phyloP scores from a whole-genome alignment of 2,888 invertebrate species.

The Tetragonula carbonaria region DNA sequence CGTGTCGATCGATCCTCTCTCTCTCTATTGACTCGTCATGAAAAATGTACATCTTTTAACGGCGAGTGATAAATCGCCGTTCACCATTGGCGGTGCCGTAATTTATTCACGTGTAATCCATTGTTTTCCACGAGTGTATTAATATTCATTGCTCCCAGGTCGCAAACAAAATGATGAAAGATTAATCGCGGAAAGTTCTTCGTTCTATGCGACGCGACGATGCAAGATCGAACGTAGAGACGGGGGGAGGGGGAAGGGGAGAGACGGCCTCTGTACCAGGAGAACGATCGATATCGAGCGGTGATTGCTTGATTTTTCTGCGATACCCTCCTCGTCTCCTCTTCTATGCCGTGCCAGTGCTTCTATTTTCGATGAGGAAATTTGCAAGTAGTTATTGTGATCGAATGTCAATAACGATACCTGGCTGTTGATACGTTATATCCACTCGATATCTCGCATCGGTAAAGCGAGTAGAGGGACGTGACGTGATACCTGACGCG shows the following conservation, averaged over 20 bases:
- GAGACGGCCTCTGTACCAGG: too few species aligned
- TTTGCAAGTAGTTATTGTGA: slow-evolving; percentile 37
- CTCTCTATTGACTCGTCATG: slow-evolving; percentile 13
- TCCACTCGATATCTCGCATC: slow-evolving; percentile 37
- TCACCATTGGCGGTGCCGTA: slow-evolving; percentile 8
- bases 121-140: slow-evolving; percentile 32
- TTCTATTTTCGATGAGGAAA: slow-evolving; percentile 23
- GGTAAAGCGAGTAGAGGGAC: slow-evolving; percentile 19
- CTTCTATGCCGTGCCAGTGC: background rate
- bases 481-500: slow-evolving; percentile 31
- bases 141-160: slow-evolving; percentile 38
- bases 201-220: background rate
- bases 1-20: slow-evolving; percentile 18
- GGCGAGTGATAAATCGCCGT: slow-evolving; percentile 22
- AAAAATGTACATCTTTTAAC: slow-evolving; percentile 34
- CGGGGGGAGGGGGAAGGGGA: too few species aligned
- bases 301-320: slow-evolving; percentile 7
- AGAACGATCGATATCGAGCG: slow-evolving; percentile 5
- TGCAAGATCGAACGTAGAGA: background rate
- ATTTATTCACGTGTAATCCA: slow-evolving; percentile 51
- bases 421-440: slow-evolving; percentile 37
- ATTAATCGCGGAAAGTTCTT: slow-evolving; percentile 38
- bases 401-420: slow-evolving; percentile 58
- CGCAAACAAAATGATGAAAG: slow-evolving; percentile 40
- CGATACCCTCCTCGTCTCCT: background rate